Percentiles rank a stretch among this genome's conserved stretches.
Conservation (phyloP, 2,888 invertebrate genomes). For the Phlogophora meticulosa region DNA sequence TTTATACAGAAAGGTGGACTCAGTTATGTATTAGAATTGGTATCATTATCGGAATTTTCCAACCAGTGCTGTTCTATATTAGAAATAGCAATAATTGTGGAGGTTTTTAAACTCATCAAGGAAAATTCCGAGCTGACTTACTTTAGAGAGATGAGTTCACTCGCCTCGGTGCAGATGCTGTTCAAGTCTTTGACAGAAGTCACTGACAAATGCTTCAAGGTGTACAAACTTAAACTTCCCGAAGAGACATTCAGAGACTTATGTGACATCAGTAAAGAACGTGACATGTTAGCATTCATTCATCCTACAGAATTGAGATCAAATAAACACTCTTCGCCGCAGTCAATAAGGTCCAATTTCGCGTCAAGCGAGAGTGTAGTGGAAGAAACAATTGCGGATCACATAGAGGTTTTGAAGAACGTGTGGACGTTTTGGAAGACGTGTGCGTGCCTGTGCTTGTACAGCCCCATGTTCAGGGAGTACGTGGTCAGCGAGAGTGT, state of each 20-base stretch:
- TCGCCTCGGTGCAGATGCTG: conserved; percentile 86
- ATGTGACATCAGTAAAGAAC: conserved; percentile 77
- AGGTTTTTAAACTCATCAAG: conserved; percentile 88
- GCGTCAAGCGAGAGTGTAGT: conserved; percentile 62
- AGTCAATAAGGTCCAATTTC: conserved; percentile 66
- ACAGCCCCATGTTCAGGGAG: conserved; percentile 90
- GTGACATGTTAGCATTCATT: conserved; percentile 70
- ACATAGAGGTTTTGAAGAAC: conserved; percentile 82
- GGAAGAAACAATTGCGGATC: conserved; percentile 72
- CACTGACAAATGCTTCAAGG: conserved; percentile 81
- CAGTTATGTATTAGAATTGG: conserved; percentile 89
- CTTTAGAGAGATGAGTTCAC: conserved; percentile 80
- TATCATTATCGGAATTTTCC: conserved; percentile 90
- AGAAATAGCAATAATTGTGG: conserved; percentile 91
- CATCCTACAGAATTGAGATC: conserved; percentile 51
- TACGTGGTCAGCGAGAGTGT: conserved; percentile 82
- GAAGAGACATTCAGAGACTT: conserved; percentile 78
- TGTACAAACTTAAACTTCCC: conserved; percentile 80
- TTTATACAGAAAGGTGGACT: conserved; percentile 91
- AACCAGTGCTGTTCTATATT: conserved; percentile 91
- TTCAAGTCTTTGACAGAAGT: conserved; percentile 82
- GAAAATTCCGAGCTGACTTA: conserved; percentile 78
- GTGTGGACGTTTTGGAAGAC: conserved; percentile 89
- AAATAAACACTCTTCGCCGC: conserved; percentile 69
- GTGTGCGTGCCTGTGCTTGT: conserved; percentile 88